Base-by-base conservation (phyloP, 1,140 invertebrate species). In the Xylocopa sonorina region DNA sequence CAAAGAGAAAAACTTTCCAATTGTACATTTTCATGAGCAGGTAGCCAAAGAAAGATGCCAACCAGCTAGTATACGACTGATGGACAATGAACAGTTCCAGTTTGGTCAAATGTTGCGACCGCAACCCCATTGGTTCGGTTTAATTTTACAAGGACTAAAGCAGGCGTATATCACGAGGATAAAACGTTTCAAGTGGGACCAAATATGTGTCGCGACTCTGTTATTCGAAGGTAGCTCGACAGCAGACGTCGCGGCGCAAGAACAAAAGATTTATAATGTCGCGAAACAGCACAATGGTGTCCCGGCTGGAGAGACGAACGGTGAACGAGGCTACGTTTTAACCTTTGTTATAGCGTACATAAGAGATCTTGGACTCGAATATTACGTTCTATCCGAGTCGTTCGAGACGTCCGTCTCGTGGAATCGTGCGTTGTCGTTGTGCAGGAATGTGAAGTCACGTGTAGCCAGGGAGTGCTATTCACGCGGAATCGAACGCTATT, bases 261-360 rank as follows among this genome's bases (percentile, higher is more conserved):
- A 99, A 90, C 95, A 95, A 80, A 94, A 95, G 84, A 96, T 99
- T 29, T 97, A 98, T 89, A 93, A 93, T n/a, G 97, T 99, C 67
- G 98, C 97, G 0, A 94, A 93, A 29, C 88, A 94, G 68, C 95
- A 92, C 87, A 95, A 95, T 0, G 98, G 98, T 12, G 93, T 99
- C 51, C 95, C 97, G 3, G 98, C 97, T 0, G 99, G 99, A 0
- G 97, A 97, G 76, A 96, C 96, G 38, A 99, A 99, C 90, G 99
- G 99, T 0, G 96, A 98, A 91, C 94, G 97, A 50, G 99, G 99
- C 9, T 99, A 99, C 87, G 96, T 98, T 79, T 91, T 99, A 9
- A 99, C 99, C 0, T 99, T 99, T 91, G 98, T 99, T n/a, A 99
- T 99, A 78, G 99, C 99, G 21, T 99, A 99, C 90, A 96, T 99